phyloP scores from a whole-genome alignment of 2,888 invertebrate genomes.

The Aphidoletes aphidimyza region DNA sequence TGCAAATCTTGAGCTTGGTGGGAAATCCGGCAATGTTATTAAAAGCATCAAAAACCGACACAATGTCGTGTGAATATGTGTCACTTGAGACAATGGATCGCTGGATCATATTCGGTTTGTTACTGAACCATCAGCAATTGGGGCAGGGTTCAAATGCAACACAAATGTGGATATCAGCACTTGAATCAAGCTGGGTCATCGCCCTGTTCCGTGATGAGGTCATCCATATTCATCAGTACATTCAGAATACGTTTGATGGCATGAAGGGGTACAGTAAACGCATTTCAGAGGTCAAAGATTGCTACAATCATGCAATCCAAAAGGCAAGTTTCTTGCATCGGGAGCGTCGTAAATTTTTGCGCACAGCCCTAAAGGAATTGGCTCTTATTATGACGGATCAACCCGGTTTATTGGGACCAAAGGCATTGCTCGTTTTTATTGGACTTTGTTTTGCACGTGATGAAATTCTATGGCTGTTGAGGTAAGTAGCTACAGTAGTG shows the following conservation, averaged over 20 bases:
- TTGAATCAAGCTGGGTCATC: conserved; percentile 94
- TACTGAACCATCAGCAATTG: conserved; percentile 89
- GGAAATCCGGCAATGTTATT: conserved; percentile 94
- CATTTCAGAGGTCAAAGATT: conserved; percentile 95
- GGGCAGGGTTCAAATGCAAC: conserved; percentile 83
- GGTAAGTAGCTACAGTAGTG: conserved; percentile 63
- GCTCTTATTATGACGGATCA: conserved; percentile 96
- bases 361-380: conserved; percentile 94
- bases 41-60: conserved; percentile 93
- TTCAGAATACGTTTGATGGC: conserved; percentile 91
- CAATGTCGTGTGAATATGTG: conserved; percentile 97
- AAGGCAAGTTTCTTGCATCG: conserved; percentile 92
- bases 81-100: conserved; percentile 95
- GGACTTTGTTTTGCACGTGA: conserved; percentile 95
- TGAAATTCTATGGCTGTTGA: conserved; percentile 95
- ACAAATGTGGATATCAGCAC: conserved; percentile 89
- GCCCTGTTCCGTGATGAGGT: conserved; percentile 97
- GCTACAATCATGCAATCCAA: conserved; percentile 88
- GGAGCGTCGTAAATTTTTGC: conserved; percentile 94
- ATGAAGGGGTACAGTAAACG: conserved; percentile 94
- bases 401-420: conserved; percentile 96
- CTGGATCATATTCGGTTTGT: conserved; percentile 96
- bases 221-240: conserved; percentile 92
- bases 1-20: conserved; percentile 89
- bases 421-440: conserved; percentile 95